Evolutionary conservation across 2,113 vertebrate species (phyloP).

Genomic region (Otolemur garnettii): DNA sequence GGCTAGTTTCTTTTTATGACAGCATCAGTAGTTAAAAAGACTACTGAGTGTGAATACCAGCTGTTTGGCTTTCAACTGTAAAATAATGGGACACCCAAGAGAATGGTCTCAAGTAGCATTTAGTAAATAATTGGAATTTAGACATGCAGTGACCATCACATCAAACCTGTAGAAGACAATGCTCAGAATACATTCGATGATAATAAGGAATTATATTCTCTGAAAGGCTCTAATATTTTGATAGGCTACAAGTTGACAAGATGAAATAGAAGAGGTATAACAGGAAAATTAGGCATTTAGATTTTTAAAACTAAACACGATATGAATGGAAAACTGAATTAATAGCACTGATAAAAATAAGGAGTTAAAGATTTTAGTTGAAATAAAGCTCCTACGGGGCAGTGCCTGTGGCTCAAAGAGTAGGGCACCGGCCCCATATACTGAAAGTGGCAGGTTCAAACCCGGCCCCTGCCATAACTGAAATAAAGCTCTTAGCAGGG

Average conservation of each 20-base stretch:
- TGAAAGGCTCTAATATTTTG: background rate
- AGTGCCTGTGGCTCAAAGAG: too few species aligned
- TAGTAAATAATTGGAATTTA: background rate
- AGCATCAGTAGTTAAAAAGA: background rate
- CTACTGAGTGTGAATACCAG: background rate
- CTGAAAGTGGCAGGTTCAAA: too few species aligned
- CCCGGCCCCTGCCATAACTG: too few species aligned
- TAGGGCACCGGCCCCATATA: too few species aligned
- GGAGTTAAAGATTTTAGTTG: background rate
- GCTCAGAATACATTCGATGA: conserved; percentile 20
- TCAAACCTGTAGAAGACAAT: conserved; percentile 43
- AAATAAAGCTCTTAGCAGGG: too few species aligned
- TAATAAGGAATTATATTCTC: background rate
- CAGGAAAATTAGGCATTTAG: background rate
- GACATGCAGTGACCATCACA: background rate
- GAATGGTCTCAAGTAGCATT: background rate
- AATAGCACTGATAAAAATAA: background rate
- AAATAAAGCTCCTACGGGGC: background rate
- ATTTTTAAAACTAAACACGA: conserved; percentile 17
- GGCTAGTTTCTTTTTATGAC: background rate
- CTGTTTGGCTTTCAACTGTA: background rate
- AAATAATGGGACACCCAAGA: conserved; percentile 51
- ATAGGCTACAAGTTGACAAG: background rate
- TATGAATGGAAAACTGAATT: conserved; percentile 8
- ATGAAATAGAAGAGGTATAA: conserved; percentile 1